Conservation (phyloP, 2,113 vertebrate species). For the Ammodytes marinus region DNA sequence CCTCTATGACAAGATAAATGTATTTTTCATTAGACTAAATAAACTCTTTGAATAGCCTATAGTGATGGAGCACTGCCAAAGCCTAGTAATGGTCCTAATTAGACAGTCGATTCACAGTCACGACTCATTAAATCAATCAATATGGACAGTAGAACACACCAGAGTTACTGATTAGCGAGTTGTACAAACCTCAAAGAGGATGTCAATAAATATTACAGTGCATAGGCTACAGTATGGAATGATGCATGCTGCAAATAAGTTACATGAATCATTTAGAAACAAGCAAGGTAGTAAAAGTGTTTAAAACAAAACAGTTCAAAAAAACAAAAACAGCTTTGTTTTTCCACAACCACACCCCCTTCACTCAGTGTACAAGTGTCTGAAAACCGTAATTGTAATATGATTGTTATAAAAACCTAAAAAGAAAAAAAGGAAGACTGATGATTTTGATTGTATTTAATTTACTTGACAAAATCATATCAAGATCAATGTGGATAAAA, state of each 20-base stretch:
- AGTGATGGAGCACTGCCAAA: too few relatives aligned
- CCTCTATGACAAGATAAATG: too few relatives aligned
- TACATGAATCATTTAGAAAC: not conserved
- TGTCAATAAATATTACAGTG: not conserved
- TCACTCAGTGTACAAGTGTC: not conserved
- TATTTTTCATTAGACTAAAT: too few relatives aligned
- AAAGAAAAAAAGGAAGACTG: not conserved
- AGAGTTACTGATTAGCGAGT: not conserved
- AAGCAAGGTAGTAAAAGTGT: not conserved
- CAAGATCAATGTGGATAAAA: too few relatives aligned
- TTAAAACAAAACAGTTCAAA: not conserved
- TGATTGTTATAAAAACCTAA: not conserved
- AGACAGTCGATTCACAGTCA: not conserved
- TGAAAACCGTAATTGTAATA: not conserved
- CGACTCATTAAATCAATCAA: not conserved
- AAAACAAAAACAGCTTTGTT: not conserved
- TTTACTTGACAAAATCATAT: not conserved
- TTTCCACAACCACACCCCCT: not conserved
- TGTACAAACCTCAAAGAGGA: not conserved
- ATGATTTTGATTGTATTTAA: not conserved
- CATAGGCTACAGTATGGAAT: not conserved
- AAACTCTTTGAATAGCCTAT: too few relatives aligned
- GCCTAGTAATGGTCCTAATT: not conserved
- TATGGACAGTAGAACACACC: not conserved
- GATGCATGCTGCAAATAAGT: not conserved